These are phyloP conservation scores for Xerus inauris DNA, from an alignment of 2,113 vertebrate species.

Conservation along the genomic window DNA sequence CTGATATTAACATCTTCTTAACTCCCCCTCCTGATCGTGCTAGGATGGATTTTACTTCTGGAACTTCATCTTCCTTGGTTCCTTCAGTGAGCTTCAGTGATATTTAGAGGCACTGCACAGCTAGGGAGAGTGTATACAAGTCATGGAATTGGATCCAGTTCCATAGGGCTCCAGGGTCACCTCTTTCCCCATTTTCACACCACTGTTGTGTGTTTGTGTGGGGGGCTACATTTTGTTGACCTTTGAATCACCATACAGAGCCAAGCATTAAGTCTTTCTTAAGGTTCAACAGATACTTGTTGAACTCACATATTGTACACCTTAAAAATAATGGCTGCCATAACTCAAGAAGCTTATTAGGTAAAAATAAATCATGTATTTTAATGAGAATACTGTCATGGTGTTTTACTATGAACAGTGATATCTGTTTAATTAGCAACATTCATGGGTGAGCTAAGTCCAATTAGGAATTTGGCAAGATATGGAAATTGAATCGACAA, in stretches of 20 bases:
- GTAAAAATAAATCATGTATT: not conserved
- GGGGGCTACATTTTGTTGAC: no score
- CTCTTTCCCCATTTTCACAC: no score
- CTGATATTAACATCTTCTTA: not conserved
- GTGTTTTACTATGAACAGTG: not conserved
- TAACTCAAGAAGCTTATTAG: not conserved
- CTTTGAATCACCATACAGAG: not conserved
- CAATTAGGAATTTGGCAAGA: not conserved
- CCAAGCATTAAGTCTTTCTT: not conserved
- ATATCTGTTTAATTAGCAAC: not conserved
- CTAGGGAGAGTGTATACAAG: not conserved
- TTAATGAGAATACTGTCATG: not conserved
- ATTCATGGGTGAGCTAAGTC: not conserved
- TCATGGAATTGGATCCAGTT: not conserved
- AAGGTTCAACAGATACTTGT: not conserved
- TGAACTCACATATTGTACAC: not conserved
- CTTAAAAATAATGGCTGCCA: not conserved
- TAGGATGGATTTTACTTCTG: not conserved
- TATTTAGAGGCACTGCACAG: not conserved
- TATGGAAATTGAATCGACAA: not conserved
- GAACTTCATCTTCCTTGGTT: not conserved
- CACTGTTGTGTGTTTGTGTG: not conserved
- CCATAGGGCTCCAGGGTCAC: no score
- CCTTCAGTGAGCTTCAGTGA: not conserved
- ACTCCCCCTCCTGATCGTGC: not conserved